These are phyloP conservation scores for Drosophila murphyi DNA, from an alignment of 1,140 invertebrate genomes.

Conservation along the genomic window DNA sequence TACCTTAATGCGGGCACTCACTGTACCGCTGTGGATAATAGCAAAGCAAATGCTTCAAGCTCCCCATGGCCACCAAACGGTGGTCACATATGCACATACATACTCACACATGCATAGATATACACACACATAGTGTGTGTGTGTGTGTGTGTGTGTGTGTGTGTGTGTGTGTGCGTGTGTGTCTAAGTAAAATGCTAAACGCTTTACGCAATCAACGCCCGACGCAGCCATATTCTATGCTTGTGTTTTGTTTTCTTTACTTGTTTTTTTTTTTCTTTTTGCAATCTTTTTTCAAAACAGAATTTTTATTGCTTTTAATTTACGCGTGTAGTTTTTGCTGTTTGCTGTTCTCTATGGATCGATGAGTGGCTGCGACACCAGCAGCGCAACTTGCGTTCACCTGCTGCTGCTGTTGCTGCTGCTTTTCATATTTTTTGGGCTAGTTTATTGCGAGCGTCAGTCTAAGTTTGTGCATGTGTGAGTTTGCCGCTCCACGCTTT, in stretches of 20 bases:
- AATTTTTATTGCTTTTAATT: slow-evolving; percentile 57
- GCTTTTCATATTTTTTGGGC: slow-evolving; percentile 4
- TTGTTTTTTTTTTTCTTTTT: slow-evolving; percentile 18
- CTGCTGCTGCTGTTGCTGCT: slow-evolving; percentile 25
- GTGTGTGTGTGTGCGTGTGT: neutral
- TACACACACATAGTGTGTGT: slow-evolving; percentile 9
- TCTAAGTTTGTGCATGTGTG: neutral
- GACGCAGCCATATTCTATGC: slow-evolving; percentile 37
- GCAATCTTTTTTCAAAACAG: slow-evolving; percentile 17
- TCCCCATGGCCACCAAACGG: no score
- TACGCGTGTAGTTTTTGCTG: slow-evolving; percentile 63
- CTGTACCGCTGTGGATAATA: slow-evolving; percentile 20
- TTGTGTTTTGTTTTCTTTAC: slow-evolving; percentile 1
- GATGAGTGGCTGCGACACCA: slow-evolving; percentile 37
- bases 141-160: no score
- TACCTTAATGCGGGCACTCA: slow-evolving; percentile 47
- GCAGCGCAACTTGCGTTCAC: slow-evolving; percentile 35
- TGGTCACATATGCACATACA: neutral
- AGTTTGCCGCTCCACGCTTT: slow-evolving; percentile 6
- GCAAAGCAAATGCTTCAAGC: neutral
- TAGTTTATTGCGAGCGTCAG: slow-evolving; percentile 19
- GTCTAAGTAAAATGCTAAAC: slow-evolving; percentile 39
- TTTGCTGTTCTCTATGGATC: slow-evolving; percentile 48
- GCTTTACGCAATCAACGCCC: slow-evolving; percentile 61
- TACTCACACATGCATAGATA: neutral